Evolutionary conservation across 2,797 vertebrate species (phyloP).

Genomic region (Betta splendens): DNA sequence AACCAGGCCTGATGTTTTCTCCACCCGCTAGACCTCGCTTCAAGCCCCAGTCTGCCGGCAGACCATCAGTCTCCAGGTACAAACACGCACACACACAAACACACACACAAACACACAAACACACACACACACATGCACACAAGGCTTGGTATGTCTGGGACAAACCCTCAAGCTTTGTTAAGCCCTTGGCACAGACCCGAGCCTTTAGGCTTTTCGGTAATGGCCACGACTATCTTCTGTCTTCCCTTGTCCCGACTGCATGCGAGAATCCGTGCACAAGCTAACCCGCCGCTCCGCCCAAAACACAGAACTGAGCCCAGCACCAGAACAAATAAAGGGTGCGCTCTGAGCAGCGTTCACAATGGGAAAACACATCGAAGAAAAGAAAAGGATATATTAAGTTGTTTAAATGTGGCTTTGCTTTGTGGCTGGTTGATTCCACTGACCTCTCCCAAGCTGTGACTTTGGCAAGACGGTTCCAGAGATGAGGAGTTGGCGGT

Average conservation of each 20-base stretch:
- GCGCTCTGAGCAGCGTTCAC: conserved; percentile 38
- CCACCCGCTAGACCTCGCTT: conserved; percentile 51
- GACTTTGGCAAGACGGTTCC: conserved; percentile 67
- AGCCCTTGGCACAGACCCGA: conserved; percentile 68
- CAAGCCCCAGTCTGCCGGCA: conserved; percentile 77
- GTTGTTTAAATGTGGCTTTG: conserved; percentile 35
- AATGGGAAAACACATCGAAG: conserved; percentile 23
- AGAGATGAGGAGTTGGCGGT: conserved; percentile 38
- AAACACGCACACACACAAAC: conserved; percentile 26
- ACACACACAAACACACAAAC: neutral
- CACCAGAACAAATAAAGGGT: conserved; percentile 47
- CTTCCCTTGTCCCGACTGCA: conserved; percentile 36
- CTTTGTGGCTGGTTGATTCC: conserved; percentile 34
- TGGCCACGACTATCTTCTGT: conserved; percentile 50
- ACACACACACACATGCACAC: conserved; percentile 29
- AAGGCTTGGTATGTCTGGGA: conserved; percentile 66
- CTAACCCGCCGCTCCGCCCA: conserved; percentile 22
- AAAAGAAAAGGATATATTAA: conserved; percentile 1
- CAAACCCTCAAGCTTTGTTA: conserved; percentile 51
- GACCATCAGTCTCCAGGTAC: conserved; percentile 67
- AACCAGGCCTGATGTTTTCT: conserved; percentile 48
- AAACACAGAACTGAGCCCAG: conserved; percentile 37
- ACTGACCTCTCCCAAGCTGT: conserved; percentile 37
- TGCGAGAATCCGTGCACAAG: conserved; percentile 51
- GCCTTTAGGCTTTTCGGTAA: conserved; percentile 52